Evolutionary conservation across 2,797 vertebrate species (phyloP).

Genomic region (Hirundo rustica): DNA sequence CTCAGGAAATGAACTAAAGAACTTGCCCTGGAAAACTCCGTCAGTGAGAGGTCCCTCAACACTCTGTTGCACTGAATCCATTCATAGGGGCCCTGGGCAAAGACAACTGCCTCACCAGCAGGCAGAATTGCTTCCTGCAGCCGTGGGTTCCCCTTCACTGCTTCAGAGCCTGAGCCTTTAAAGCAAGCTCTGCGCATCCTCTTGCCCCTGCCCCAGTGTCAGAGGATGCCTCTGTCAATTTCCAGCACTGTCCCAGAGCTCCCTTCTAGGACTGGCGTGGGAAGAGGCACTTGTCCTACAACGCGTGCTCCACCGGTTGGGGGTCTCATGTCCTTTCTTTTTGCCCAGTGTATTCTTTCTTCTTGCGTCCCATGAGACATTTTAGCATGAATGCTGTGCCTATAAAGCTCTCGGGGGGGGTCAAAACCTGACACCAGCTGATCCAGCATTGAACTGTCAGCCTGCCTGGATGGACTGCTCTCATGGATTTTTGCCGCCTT

Average conservation of each 20-base stretch:
- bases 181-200: background rate
- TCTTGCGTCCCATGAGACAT: background rate
- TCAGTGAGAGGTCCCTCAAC: background rate
- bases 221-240: background rate
- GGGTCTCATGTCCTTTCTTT: background rate
- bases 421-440: background rate
- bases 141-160: rapidly evolving
- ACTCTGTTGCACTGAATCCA: background rate
- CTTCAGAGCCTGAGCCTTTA: background rate
- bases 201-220: too few relatives aligned
- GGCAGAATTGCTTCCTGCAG: background rate
- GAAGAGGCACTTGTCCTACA: background rate
- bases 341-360: background rate
- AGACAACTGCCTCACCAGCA: rapidly evolving
- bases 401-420: background rate
- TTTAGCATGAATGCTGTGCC: background rate
- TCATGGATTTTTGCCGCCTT: background rate
- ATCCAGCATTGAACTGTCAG: background rate
- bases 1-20: background rate
- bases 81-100: background rate
- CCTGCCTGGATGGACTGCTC: background rate
- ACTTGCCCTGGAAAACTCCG: background rate
- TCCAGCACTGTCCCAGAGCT: background rate
- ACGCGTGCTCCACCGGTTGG: rapidly evolving
- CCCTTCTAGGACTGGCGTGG: background rate